Base-by-base conservation (phyloP, 2,888 invertebrate species). In the Iselma pallidipennis region DNA sequence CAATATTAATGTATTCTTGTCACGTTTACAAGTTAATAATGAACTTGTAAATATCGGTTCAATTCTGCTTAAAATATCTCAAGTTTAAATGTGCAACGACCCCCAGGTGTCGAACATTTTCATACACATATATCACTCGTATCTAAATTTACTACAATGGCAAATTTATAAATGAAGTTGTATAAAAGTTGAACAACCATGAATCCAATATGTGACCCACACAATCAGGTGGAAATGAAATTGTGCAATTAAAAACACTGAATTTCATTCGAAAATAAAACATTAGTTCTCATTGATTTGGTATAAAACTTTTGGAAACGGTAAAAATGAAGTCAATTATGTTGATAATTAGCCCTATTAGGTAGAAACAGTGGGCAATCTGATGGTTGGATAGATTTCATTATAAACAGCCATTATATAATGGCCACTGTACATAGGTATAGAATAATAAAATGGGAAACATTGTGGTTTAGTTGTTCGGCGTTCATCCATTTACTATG, bases 401-500 rank as follows among this genome's bases (percentile, higher is more conserved):
- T 57, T 57, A 51, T 50, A 51, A 51, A 51, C 3, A 14, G 25
- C 19, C 16, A 31, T n/a, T 31, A 29, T 51, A 29, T 28, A 53
- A 56, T 53, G 45, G 45, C 10, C 10, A 42, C 50, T 33, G 25
- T 16, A 37, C 4, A 37, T 33, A 25, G 3, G 4, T 33, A 33
- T 37, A 16, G 42, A 14, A 25, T 49, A 61, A 56, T 52, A 56
- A 61, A 61, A 56, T 50, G 21, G 56, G 42, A 61, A 57, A 61
- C 57, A 61, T 49, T 54, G 54, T 26, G 60, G 59, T 49, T 53
- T 55, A 56, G 33, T 56, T 45, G 54, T 57, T 51, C 57, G 49
- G 25, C 23, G 56, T 42, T 61, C 57, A 57, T 61, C 59, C 64
- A 64, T 64, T 57, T 64, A 58, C 58, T 60, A 64, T 60, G 57